Evolutionary conservation across 2,888 invertebrate genomes (phyloP).

Genomic region (Drosophila tanythrix): DNA sequence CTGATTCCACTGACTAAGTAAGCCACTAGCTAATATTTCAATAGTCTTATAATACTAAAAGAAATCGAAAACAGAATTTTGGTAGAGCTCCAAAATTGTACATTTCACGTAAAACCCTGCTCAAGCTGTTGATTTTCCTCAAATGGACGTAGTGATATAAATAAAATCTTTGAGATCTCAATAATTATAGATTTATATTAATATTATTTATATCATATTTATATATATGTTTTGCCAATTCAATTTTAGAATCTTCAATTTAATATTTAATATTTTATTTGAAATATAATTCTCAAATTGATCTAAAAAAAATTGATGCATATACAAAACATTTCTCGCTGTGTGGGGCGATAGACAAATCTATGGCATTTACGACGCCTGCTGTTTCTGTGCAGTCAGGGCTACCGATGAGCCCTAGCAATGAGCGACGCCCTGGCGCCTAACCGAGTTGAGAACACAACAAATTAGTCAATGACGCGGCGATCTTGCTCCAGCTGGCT

Average conservation of each 20-base stretch:
- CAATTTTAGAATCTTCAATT: background rate
- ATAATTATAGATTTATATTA: background rate
- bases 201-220: background rate
- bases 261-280: no score
- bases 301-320: background rate
- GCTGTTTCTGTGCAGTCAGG: slow-evolving; percentile 48
- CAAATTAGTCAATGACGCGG: slow-evolving; percentile 84
- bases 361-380: slow-evolving; percentile 18
- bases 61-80: background rate
- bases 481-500: slow-evolving; percentile 68
- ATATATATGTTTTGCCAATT: no score
- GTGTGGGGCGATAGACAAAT: slow-evolving; percentile 27
- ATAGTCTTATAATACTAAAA: background rate
- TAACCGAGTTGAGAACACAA: slow-evolving; percentile 62
- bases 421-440: slow-evolving; percentile 59
- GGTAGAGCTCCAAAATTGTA: background rate
- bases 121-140: background rate
- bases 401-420: slow-evolving; percentile 40
- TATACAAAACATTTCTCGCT: slow-evolving; percentile 6
- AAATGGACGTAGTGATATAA: background rate
- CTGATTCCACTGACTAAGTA: background rate
- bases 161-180: background rate
- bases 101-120: background rate
- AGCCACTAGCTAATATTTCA: background rate
- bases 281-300: background rate